Conservation (phyloP, 2,888 invertebrate genomes). For the Atethmia centrago region DNA sequence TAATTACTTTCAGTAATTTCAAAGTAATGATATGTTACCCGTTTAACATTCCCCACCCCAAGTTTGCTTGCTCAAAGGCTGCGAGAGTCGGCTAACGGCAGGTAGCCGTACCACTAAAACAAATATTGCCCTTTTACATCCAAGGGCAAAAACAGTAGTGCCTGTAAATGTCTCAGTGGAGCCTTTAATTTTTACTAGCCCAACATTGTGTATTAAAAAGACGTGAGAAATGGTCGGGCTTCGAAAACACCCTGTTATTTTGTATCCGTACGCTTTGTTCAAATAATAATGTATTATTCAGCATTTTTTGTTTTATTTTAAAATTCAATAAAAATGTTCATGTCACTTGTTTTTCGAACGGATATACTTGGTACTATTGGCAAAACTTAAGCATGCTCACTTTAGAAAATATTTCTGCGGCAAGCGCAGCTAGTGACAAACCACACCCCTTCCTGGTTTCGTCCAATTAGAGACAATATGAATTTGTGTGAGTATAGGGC, state of each 20-base stretch:
- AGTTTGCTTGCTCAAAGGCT: conserved; percentile 61
- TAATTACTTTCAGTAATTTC: conserved; percentile 45
- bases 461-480: too few relatives aligned
- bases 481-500: too few relatives aligned
- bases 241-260: conserved; percentile 46
- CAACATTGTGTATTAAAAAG: conserved; percentile 66
- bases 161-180: conserved; percentile 75
- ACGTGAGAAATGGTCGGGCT: conserved; percentile 61
- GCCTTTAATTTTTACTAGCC: conserved; percentile 76
- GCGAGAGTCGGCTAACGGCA: conserved; percentile 53
- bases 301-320: conserved; percentile 34
- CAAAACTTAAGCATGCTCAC: too few relatives aligned
- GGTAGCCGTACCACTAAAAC: conserved; percentile 62
- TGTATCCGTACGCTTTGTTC: conserved; percentile 35
- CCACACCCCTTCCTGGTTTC: too few relatives aligned
- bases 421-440: too few relatives aligned
- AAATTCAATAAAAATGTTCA: conserved; percentile 28
- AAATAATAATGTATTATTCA: conserved; percentile 48
- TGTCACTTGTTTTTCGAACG: conserved; percentile 10
- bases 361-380: conserved; percentile 15
- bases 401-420: too few relatives aligned
- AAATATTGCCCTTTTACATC: conserved; percentile 65
- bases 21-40: conserved; percentile 50
- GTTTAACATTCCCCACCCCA: conserved; percentile 45
- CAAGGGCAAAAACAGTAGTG: conserved; percentile 63